phyloP scores from a whole-genome alignment of 2,888 invertebrate species.

The Tachystola acroxantha region DNA sequence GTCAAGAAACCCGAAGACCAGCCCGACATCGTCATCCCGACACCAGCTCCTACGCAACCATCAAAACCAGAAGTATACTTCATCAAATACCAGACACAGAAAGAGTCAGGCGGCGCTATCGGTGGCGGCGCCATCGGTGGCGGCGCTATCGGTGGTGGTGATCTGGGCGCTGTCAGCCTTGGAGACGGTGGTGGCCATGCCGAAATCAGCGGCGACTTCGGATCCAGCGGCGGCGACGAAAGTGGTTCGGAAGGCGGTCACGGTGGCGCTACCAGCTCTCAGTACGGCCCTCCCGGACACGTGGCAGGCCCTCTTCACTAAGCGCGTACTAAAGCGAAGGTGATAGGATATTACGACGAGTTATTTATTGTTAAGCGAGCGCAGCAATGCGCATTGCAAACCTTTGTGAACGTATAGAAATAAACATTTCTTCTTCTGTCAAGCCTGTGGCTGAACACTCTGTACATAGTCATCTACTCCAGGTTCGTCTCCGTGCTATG shows the following conservation, averaged over 20 bases:
- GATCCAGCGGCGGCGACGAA: slow-evolving; percentile 45
- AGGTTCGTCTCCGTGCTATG: slow-evolving; percentile 40
- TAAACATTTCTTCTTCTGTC: slow-evolving; percentile 20
- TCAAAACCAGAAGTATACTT: slow-evolving; percentile 95
- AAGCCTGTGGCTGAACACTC: slow-evolving; percentile 41
- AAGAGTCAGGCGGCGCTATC: slow-evolving; percentile 57
- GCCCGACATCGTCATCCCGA: slow-evolving; percentile 87
- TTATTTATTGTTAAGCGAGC: slow-evolving; percentile 50
- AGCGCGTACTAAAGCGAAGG: slow-evolving; percentile 29
- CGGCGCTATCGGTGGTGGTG: slow-evolving; percentile 37
- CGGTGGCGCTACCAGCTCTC: slow-evolving; percentile 60
- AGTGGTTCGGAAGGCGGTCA: slow-evolving; percentile 41
- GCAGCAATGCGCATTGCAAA: slow-evolving; percentile 12
- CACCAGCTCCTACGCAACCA: slow-evolving; percentile 88
- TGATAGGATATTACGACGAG: slow-evolving; percentile 44
- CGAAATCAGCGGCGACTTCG: slow-evolving; percentile 50
- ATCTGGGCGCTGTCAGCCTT: slow-evolving; percentile 24
- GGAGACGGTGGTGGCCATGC: slow-evolving; percentile 39
- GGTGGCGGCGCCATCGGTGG: slow-evolving; percentile 46
- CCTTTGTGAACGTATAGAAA: slow-evolving; percentile 11
- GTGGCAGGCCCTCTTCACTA: slow-evolving; percentile 71
- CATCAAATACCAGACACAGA: slow-evolving; percentile 89
- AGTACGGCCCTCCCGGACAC: slow-evolving; percentile 74
- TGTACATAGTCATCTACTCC: slow-evolving; percentile 60
- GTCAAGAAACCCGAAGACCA: slow-evolving; percentile 93